A percentile compares a stretch with the other conserved stretches of the same genome.
Conservation (phyloP, 92 coral and sea anemone species). For the Pocillopora meandrina region DNA sequence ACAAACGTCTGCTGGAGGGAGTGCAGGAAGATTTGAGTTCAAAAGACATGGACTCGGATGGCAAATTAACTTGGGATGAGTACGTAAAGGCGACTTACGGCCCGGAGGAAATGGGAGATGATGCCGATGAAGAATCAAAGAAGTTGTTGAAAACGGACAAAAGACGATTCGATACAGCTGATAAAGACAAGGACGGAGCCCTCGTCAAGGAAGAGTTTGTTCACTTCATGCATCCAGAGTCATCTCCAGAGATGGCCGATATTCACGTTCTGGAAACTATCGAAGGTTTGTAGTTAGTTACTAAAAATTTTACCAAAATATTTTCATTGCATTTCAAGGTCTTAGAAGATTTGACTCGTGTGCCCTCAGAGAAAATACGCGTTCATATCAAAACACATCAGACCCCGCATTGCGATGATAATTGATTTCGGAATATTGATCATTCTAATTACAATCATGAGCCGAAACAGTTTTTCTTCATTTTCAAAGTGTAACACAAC, state of each 20-base stretch:
- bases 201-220: conserved; percentile 69
- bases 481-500: too few species aligned
- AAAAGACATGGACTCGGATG: conserved; percentile 83
- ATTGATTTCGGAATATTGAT: not conserved
- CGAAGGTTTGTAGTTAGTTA: conserved; percentile 69
- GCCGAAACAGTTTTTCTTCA: too few species aligned
- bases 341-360: not conserved
- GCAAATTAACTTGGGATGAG: conserved; percentile 85
- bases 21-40: conserved; percentile 75
- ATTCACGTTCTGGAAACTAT: conserved; percentile 86
- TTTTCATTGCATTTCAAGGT: not conserved
- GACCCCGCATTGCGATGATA: not conserved
- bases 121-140: conserved; percentile 79
- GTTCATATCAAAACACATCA: not conserved
- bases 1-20: conserved; percentile 75
- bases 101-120: conserved; percentile 43
- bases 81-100: conserved; percentile 84
- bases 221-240: conserved; percentile 88
- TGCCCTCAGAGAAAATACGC: not conserved
- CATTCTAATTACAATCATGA: not conserved
- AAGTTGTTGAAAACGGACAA: conserved; percentile 74
- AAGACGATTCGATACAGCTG: conserved; percentile 89
- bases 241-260: conserved; percentile 92
- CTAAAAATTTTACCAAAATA: not conserved
- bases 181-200: conserved; percentile 81